These are phyloP conservation scores for Rhea pennata DNA, from an alignment of 2,113 vertebrate genomes.

Conservation along the genomic window DNA sequence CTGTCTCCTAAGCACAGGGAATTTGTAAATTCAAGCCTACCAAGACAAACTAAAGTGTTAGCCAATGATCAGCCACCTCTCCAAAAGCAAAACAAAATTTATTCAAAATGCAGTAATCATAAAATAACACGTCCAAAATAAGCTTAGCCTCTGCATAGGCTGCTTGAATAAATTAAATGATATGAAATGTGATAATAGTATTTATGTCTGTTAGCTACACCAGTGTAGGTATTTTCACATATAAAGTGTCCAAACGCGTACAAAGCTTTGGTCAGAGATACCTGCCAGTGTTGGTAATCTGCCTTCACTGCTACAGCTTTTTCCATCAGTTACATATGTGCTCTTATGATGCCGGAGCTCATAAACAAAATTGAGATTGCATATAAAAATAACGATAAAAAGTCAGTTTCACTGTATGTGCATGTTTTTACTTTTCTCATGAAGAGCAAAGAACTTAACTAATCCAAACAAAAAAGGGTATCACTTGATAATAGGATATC, in stretches of 20 bases:
- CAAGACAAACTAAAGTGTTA: not conserved
- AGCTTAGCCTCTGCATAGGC: not conserved
- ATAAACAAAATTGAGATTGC: not conserved
- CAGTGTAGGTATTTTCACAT: not conserved
- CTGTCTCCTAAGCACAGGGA: not conserved
- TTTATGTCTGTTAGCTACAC: not conserved
- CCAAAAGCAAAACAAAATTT: not conserved
- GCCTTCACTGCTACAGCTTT: not conserved
- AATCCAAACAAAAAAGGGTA: not conserved
- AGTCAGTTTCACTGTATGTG: fast-evolving
- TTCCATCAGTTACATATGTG: not conserved
- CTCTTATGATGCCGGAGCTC: not conserved
- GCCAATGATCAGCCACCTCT: not conserved
- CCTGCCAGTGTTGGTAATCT: not conserved
- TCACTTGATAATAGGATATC: not conserved
- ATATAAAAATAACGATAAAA: not conserved
- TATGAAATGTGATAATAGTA: not conserved
- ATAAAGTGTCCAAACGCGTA: not conserved
- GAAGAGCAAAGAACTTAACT: not conserved
- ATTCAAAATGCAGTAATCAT: not conserved
- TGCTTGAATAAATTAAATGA: not conserved
- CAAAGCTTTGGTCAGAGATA: not conserved
- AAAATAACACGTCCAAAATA: not conserved
- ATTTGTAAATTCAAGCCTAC: not conserved
- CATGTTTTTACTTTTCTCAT: not conserved